Conservation (phyloP, 1,140 invertebrate genomes). For the Harlomillsia oculata region DNA sequence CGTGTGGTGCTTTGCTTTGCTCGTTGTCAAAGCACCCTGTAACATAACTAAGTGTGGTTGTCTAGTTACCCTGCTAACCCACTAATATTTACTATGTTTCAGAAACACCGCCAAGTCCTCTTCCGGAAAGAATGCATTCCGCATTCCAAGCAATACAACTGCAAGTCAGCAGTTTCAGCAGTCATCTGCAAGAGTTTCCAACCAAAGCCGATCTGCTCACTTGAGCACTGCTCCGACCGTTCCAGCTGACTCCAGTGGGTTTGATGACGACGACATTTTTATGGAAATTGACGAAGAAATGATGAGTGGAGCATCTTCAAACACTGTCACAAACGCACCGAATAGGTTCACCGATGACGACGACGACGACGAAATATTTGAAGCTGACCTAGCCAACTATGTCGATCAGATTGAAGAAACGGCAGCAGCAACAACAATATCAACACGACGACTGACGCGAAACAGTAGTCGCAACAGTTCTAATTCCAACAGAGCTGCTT, state of each 20-base stretch:
- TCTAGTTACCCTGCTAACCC: neutral
- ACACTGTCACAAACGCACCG: neutral
- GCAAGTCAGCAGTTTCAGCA: neutral
- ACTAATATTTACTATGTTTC: no score
- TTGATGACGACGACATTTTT: constrained; percentile 24
- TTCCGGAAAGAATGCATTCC: neutral
- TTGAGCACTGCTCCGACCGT: no score
- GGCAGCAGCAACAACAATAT: neutral
- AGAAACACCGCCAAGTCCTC: no score
- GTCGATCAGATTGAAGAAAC: neutral
- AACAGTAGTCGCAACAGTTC: neutral
- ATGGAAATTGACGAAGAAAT: constrained; percentile 29
- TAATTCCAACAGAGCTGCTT: neutral
- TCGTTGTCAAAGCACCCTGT: neutral
- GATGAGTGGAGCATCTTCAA: no score
- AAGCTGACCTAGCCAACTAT: neutral
- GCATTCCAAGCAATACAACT: neutral
- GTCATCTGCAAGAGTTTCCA: neutral
- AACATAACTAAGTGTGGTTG: neutral
- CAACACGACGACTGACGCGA: neutral
- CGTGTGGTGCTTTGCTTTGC: neutral
- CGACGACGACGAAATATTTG: constrained; percentile 1
- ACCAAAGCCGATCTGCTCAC: no score
- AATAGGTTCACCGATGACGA: neutral
- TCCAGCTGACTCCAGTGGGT: neutral